Evolutionary conservation across 2,888 invertebrate genomes (phyloP).

Genomic region (Chydorus sphaericus): DNA sequence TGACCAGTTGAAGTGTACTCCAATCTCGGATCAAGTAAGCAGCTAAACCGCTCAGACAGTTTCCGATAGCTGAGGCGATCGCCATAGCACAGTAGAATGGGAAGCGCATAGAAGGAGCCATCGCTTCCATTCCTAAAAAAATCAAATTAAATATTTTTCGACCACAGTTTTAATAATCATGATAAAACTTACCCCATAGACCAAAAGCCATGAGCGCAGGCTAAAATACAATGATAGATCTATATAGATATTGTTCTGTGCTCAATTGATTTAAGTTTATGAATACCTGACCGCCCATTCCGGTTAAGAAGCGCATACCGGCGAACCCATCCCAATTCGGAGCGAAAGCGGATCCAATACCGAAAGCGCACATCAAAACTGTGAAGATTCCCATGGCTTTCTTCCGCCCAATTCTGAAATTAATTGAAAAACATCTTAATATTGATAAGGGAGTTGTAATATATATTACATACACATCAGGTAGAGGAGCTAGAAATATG

Average conservation of each 20-base stretch:
- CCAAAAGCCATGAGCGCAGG: too few species aligned
- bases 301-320: constrained; percentile 17
- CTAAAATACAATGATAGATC: too few species aligned
- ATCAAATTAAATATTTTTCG: not conserved
- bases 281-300: constrained; percentile 20
- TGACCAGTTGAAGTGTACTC: not conserved
- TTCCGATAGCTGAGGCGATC: not conserved
- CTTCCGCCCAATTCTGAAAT: constrained; percentile 18
- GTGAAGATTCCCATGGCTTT: constrained; percentile 18
- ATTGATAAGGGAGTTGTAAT: too few species aligned
- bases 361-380: constrained; percentile 18
- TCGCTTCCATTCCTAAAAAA: not conserved
- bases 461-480: constrained; percentile 42
- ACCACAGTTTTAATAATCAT: too few species aligned
- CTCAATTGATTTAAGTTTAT: too few species aligned
- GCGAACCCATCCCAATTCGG: constrained; percentile 9
- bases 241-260: too few species aligned
- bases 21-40: not conserved
- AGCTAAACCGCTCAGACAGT: not conserved
- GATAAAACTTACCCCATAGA: too few species aligned
- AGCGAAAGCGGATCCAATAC: constrained; percentile 14
- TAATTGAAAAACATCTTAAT: too few species aligned
- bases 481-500: constrained; percentile 40
- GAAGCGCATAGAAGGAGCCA: not conserved
- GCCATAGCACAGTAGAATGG: not conserved